phyloP scores from a whole-genome alignment of 2,113 vertebrate genomes.

The Onychostruthus taczanowskii region DNA sequence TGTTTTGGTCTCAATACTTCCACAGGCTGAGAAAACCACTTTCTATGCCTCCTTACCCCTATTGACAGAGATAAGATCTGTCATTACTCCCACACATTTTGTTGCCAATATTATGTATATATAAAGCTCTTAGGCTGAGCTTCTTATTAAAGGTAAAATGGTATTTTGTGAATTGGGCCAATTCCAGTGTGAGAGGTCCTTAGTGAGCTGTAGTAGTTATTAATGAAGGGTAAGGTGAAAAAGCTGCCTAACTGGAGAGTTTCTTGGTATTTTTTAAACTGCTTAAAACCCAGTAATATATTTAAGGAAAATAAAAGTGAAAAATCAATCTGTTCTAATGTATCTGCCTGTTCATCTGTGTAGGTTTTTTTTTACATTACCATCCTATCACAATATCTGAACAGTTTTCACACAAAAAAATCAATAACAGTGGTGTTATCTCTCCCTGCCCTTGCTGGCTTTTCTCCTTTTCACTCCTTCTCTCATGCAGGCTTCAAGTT shows the following conservation, averaged over 20 bases:
- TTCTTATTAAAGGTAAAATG: not conserved
- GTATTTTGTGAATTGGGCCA: not conserved
- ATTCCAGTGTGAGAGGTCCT: not conserved
- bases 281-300: not conserved
- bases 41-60: not conserved
- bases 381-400: not conserved
- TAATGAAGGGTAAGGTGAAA: too few species aligned
- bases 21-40: not conserved
- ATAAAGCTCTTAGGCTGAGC: not conserved
- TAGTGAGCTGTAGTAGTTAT: too few species aligned
- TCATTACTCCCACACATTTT: not conserved
- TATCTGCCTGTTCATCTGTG: not conserved
- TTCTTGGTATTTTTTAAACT: not conserved
- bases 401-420: not conserved
- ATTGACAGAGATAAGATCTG: not conserved
- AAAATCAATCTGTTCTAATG: not conserved
- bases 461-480: not conserved
- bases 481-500: not conserved
- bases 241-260: not conserved
- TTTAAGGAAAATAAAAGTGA: not conserved
- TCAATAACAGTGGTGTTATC: not conserved
- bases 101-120: not conserved
- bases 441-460: not conserved
- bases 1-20: not conserved
- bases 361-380: not conserved